These are phyloP conservation scores for Xylophagus ater DNA, from an alignment of 2,888 invertebrate species.

Conservation along the genomic window DNA sequence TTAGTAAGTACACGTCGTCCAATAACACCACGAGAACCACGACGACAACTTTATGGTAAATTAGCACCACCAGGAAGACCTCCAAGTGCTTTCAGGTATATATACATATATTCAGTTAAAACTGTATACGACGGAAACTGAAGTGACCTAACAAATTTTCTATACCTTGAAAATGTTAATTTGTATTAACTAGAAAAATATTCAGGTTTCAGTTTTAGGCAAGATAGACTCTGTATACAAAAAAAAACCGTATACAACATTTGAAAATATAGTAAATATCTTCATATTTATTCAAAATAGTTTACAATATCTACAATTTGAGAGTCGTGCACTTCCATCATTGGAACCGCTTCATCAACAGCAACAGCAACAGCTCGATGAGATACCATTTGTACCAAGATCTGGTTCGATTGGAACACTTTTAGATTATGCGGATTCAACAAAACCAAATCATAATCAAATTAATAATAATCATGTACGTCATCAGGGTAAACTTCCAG, in stretches of 20 bases:
- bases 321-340: conserved; percentile 36
- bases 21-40: conserved; percentile 71
- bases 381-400: conserved; percentile 12
- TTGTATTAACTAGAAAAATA: too few species aligned
- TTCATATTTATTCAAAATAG: too few species aligned
- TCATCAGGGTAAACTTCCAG: conserved; percentile 19
- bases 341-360: conserved; percentile 28
- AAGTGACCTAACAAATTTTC: too few species aligned
- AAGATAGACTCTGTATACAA: too few species aligned
- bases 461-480: conserved; percentile 6
- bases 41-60: conserved; percentile 62
- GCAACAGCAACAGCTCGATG: conserved; percentile 7
- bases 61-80: conserved; percentile 47
- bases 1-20: conserved; percentile 68
- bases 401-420: conserved; percentile 18
- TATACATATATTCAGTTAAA: conserved; percentile 12
- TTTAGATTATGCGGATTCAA: conserved; percentile 11
- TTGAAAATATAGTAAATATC: too few species aligned
- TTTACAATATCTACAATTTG: conserved; percentile 52
- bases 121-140: too few species aligned
- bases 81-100: conserved; percentile 66
- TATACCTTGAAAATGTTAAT: too few species aligned
- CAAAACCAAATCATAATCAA: conserved; percentile 1
- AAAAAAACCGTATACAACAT: too few species aligned
- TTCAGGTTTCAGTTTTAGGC: too few species aligned